These are phyloP conservation scores for Phalloptychus januarius DNA, from an alignment of 2,797 vertebrate genomes.

Conservation along the genomic window DNA sequence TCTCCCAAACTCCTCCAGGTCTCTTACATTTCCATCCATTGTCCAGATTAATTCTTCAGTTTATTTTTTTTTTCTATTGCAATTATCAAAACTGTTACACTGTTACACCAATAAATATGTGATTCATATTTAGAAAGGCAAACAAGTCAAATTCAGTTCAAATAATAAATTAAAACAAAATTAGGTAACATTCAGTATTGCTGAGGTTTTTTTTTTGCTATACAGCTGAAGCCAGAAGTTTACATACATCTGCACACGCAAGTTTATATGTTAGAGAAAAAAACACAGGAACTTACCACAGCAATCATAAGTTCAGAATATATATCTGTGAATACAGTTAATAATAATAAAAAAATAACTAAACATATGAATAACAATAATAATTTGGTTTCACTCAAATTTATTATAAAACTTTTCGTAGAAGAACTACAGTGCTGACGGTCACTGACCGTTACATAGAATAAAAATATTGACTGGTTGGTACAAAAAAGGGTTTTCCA, in stretches of 20 bases:
- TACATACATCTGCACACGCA: neutral
- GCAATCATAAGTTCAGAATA: neutral
- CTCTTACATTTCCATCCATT: neutral
- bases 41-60: neutral
- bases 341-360: too few species aligned
- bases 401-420: neutral
- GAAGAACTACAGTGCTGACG: neutral
- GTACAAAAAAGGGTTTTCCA: too few species aligned
- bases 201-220: fast-evolving
- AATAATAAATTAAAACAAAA: neutral
- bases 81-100: neutral
- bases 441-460: neutral
- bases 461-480: neutral
- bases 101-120: neutral
- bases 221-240: neutral
- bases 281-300: neutral
- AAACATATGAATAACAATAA: neutral
- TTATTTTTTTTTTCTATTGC: neutral
- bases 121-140: neutral
- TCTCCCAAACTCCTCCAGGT: neutral
- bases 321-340: neutral
- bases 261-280: neutral
- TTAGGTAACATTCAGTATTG: neutral
- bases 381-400: too few species aligned
- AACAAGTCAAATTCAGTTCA: neutral